phyloP scores from a whole-genome alignment of 2,113 vertebrate genomes.

The Lagopus muta region DNA sequence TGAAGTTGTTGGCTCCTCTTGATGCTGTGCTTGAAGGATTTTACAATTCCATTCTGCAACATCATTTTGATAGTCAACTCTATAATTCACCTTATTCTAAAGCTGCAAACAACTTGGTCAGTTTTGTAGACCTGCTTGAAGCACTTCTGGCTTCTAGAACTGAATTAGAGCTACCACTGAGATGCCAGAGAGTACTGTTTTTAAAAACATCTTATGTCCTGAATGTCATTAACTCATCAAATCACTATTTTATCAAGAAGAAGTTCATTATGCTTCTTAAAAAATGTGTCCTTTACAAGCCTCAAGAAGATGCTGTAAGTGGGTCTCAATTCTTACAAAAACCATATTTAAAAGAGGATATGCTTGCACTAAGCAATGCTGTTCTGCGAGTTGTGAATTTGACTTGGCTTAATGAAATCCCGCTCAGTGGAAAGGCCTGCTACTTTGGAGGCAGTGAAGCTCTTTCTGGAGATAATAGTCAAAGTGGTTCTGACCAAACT shows the following conservation, averaged over 20 bases:
- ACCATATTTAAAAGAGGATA: conserved; percentile 56
- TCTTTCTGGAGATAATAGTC: background rate
- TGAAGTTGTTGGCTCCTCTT: conserved; percentile 79
- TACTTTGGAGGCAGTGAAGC: conserved; percentile 81
- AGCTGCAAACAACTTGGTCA: conserved; percentile 61
- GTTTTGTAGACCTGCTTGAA: conserved; percentile 86
- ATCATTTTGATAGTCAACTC: conserved; percentile 9
- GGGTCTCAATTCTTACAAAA: background rate
- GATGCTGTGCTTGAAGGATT: conserved; percentile 77
- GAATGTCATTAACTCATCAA: conserved; percentile 49
- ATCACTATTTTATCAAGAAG: conserved; percentile 82
- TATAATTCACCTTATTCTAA: background rate
- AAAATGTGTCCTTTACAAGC: conserved; percentile 80
- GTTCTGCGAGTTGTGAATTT: conserved; percentile 75
- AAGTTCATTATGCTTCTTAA: conserved; percentile 85
- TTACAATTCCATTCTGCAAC: conserved; percentile 72
- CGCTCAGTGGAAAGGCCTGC: conserved; percentile 60
- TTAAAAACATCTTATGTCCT: conserved; percentile 74
- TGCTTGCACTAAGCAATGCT: conserved; percentile 65
- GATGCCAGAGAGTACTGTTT: conserved; percentile 80
- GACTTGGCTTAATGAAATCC: conserved; percentile 77
- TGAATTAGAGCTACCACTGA: conserved; percentile 19
- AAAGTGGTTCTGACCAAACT: conserved; percentile 75
- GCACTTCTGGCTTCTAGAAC: conserved; percentile 78
- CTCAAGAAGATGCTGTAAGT: conserved; percentile 82